Base-by-base conservation (phyloP, 2,888 invertebrate species). In the Entomobrya multifasciata region DNA sequence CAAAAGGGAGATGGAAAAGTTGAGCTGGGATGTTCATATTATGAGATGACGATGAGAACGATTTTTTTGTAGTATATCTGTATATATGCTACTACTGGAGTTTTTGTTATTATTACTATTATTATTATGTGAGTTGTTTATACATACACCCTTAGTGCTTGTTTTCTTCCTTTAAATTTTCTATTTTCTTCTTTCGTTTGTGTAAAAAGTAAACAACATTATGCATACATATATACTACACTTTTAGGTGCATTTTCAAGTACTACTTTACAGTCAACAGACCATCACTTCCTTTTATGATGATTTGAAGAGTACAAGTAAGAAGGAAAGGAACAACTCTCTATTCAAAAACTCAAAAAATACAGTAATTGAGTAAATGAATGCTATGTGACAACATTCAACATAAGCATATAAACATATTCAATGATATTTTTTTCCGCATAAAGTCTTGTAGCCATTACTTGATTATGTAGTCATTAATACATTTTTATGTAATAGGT, bases 201-300 rank as follows among this genome's bases (percentile, higher is more conserved):
- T 41, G 17, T 41, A 52, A 72, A 84, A 41, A 78, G 78, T 78
- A 67, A 78, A 85, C 67, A 85, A 78, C 85, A 77, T 85, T 70
- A 67, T 77, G 79, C 65, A 79, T 57, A n/a, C n/a, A n/a, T n/a
- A n/a, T n/a, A n/a, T n/a, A 55, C 49, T 55, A 76, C 65, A 55
- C 57, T 85, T 77, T 78, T 67, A 70, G 74, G 44, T 78, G 85
- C 78, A 78, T 85, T 57, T 36, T 85, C 85, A 85, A 85, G 84
- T 57, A 77, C 78, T 72, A 78, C 85, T 85, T 85, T 85, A 70
- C 85, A 85, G 77, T 78, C 85, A 85, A 77, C 84, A 77, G 77
- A 77, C 84, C 84, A 47, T 84, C 77, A 84, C 84, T 84, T 77
- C 84, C 76, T 55, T 72, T 67, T 76, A 76, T 55, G 72, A 17